Evolutionary conservation across 2,113 vertebrate species (phyloP).

Genomic region (Thymallus thymallus): DNA sequence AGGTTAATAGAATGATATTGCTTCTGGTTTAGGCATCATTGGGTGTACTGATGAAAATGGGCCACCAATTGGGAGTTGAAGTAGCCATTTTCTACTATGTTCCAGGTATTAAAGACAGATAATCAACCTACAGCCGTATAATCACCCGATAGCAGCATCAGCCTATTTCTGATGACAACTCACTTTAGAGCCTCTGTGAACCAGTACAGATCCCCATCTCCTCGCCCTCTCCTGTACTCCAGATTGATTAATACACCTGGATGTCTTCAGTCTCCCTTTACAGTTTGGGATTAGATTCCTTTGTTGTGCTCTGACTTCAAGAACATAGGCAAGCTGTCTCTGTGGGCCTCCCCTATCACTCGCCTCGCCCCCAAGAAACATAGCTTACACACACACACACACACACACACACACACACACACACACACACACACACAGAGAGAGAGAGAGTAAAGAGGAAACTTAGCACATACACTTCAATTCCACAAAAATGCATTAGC

Average conservation of each 20-base stretch:
- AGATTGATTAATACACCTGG: slow-evolving; percentile 21
- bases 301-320: slow-evolving; percentile 14
- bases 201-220: background rate
- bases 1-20: background rate
- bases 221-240: background rate
- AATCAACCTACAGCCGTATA: background rate
- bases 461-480: slow-evolving; percentile 18
- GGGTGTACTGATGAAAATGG: no score
- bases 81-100: background rate
- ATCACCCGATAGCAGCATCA: background rate
- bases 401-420: background rate
- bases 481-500: background rate
- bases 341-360: slow-evolving; percentile 13
- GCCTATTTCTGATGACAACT: slow-evolving; percentile 1
- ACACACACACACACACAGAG: background rate
- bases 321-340: slow-evolving; percentile 30
- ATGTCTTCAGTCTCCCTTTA: slow-evolving; percentile 9
- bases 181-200: background rate
- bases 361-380: slow-evolving; percentile 21
- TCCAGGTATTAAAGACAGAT: no score
- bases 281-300: slow-evolving; percentile 16
- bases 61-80: no score
- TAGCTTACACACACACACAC: background rate
- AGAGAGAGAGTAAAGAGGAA: background rate
- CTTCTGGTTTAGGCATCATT: no score